These are phyloP conservation scores for Alectura lathami DNA, from an alignment of 2,113 vertebrate genomes.

Conservation along the genomic window DNA sequence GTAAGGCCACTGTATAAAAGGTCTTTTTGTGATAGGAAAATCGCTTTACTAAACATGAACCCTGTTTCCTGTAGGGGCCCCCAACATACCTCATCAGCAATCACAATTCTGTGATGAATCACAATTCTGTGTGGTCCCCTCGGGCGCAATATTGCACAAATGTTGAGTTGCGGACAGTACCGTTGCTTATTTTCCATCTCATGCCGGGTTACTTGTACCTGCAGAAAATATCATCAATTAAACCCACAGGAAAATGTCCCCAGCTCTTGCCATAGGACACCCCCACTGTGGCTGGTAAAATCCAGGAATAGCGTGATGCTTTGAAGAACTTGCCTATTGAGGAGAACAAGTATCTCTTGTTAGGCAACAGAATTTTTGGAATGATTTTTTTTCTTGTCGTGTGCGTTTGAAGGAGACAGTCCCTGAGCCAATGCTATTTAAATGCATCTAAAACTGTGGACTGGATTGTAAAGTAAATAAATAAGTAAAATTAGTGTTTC, in stretches of 20 bases:
- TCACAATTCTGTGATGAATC: too few relatives aligned
- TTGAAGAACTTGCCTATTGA: background rate
- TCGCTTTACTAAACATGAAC: fast-evolving
- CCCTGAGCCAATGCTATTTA: background rate
- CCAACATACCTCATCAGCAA: background rate
- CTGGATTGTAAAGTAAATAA: too few relatives aligned
- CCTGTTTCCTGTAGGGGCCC: background rate
- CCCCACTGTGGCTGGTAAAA: background rate
- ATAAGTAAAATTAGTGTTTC: background rate
- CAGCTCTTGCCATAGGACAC: background rate
- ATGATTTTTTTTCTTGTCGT: too few relatives aligned
- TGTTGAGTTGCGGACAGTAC: fast-evolving
- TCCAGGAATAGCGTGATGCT: fast-evolving
- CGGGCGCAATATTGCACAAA: background rate
- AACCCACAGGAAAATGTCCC: background rate
- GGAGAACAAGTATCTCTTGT: background rate
- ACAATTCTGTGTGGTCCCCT: background rate
- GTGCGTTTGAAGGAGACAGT: background rate
- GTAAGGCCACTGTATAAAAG: background rate
- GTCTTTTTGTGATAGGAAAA: background rate
- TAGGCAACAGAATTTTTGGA: background rate
- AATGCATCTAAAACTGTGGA: background rate
- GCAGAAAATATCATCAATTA: background rate
- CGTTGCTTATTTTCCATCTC: background rate
- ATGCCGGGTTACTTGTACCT: background rate